Evolutionary conservation across 2,888 invertebrate genomes (phyloP).

Genomic region (Neoaliturus tenellus): DNA sequence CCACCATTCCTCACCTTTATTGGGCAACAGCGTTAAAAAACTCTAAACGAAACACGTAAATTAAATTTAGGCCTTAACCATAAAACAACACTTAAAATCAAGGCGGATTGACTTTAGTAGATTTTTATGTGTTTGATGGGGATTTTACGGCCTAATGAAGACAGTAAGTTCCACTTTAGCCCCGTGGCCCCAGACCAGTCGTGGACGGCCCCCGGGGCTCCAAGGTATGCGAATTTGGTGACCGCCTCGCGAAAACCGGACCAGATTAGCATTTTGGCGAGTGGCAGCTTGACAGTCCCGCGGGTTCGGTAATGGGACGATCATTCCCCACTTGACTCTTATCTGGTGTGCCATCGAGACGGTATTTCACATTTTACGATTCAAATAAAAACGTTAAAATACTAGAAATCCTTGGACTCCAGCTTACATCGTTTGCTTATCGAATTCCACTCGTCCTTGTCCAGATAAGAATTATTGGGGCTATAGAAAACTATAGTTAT

Average conservation of each 20-base stretch:
- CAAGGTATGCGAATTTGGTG: neutral
- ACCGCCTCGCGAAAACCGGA: slow-evolving; percentile 3
- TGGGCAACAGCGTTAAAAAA: too few relatives aligned
- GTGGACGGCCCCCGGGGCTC: neutral
- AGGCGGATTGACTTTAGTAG: neutral
- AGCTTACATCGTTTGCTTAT: too few relatives aligned
- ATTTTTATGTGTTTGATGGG: neutral
- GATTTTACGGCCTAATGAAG: neutral
- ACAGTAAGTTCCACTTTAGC: slow-evolving; percentile 5
- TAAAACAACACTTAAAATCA: neutral
- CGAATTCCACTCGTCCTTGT: too few relatives aligned
- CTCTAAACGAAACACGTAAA: neutral
- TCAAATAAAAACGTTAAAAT: neutral
- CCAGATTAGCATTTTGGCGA: neutral
- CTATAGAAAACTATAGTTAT: too few relatives aligned
- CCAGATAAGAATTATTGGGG: too few relatives aligned
- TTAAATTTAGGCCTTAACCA: slow-evolving; percentile 9
- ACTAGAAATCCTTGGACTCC: neutral
- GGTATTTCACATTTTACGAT: neutral
- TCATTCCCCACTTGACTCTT: neutral
- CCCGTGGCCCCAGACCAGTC: neutral
- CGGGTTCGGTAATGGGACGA: neutral
- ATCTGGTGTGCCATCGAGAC: neutral
- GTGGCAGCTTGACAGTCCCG: neutral
- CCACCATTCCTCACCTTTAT: too few relatives aligned